Conservation (phyloP, 2,888 invertebrate genomes). For the Priocnemis perturbator region DNA sequence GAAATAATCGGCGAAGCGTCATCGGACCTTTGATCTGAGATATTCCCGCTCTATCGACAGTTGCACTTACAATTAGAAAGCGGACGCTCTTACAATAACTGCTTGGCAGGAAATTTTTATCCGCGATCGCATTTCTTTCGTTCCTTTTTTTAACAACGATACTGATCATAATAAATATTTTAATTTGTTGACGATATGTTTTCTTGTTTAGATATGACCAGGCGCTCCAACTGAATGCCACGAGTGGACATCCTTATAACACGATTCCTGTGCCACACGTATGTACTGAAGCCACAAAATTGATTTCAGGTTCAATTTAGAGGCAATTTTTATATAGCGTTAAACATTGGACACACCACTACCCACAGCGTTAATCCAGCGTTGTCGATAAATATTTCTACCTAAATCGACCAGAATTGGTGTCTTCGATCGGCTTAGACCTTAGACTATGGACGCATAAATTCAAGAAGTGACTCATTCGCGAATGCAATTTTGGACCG, state of each 20-base stretch:
- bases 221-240: slow-evolving; percentile 40
- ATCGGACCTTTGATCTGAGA: slow-evolving; percentile 14
- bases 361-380: too few species aligned
- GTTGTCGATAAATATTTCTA: too few species aligned
- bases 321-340: too few species aligned
- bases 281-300: slow-evolving; percentile 34
- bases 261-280: slow-evolving; percentile 42
- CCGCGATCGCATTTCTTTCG: background rate
- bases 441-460: too few species aligned
- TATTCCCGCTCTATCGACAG: background rate
- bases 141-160: background rate
- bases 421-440: too few species aligned
- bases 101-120: background rate
- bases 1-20: slow-evolving; percentile 7
- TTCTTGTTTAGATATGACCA: slow-evolving; percentile 45
- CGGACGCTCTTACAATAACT: background rate
- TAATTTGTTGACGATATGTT: background rate
- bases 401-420: too few species aligned
- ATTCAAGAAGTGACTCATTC: too few species aligned
- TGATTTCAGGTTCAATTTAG: too few species aligned
- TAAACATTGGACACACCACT: too few species aligned
- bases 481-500: too few species aligned
- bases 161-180: too few species aligned
- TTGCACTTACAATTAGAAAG: background rate
- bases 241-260: slow-evolving; percentile 42